phyloP scores from a whole-genome alignment of 1,140 invertebrate species.

The Lordiphosa mommai region DNA sequence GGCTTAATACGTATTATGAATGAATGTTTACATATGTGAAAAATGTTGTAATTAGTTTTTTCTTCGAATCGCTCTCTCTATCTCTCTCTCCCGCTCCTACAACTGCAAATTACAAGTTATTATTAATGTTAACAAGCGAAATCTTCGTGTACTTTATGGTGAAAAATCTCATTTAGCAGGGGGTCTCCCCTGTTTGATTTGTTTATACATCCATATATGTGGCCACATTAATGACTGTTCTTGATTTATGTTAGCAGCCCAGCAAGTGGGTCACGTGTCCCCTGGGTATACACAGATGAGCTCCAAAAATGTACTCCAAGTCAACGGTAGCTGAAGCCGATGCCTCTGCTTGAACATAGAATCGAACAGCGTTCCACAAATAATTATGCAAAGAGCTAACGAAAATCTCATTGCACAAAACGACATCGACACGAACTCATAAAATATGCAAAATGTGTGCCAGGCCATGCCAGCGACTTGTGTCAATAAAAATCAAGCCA shows the following conservation, averaged over 20 bases:
- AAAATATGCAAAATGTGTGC: constrained; percentile 76
- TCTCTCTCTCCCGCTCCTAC: constrained; percentile 20
- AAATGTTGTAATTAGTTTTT: constrained; percentile 78
- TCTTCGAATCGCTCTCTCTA: constrained; percentile 14
- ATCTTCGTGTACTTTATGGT: constrained; percentile 49
- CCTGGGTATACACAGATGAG: constrained; percentile 51
- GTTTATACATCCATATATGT: constrained; percentile 17
- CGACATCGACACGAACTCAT: constrained; percentile 71
- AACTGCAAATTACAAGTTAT: constrained; percentile 75
- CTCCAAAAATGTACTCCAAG: constrained; percentile 26
- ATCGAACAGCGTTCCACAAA: constrained; percentile 56
- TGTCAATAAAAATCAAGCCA: constrained; percentile 74
- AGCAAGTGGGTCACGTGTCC: constrained; percentile 68
- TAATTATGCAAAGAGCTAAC: constrained; percentile 67
- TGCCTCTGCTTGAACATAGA: constrained; percentile 48
- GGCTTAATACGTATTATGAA: constrained; percentile 58
- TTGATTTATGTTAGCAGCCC: constrained; percentile 54
- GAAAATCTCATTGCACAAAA: constrained; percentile 63
- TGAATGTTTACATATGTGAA: constrained; percentile 75
- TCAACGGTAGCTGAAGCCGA: constrained; percentile 23
- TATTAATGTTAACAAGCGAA: constrained; percentile 77
- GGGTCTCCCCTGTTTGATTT: constrained; percentile 41
- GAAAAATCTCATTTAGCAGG: constrained; percentile 66
- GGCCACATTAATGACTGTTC: constrained; percentile 55
- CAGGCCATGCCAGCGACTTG: constrained; percentile 62